A percentile compares a stretch with the other conserved stretches of the same genome.
phyloP scores from a whole-genome alignment of 2,113 vertebrate species.

The Phalacrocorax aristotelis region DNA sequence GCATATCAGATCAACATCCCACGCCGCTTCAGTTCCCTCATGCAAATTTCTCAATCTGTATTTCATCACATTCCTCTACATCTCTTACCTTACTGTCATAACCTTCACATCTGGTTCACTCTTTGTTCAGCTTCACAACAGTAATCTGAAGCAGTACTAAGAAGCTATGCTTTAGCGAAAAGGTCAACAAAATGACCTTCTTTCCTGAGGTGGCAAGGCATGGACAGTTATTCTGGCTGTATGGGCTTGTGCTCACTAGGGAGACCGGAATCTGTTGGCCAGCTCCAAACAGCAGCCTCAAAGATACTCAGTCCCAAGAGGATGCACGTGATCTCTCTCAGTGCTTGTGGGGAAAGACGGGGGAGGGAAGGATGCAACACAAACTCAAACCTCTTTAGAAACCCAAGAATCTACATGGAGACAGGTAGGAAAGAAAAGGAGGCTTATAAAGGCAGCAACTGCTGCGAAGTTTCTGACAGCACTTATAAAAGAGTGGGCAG shows the following conservation, averaged over 20 bases:
- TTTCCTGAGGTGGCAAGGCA: neutral
- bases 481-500: neutral
- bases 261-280: neutral
- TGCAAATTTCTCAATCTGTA: neutral
- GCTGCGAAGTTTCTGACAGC: neutral
- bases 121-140: neutral
- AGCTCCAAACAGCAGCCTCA: neutral
- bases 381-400: neutral
- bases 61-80: neutral
- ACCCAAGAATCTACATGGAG: neutral
- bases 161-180: neutral
- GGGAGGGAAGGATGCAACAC: neutral
- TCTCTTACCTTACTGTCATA: neutral
- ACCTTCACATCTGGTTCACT: neutral
- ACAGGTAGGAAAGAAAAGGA: neutral
- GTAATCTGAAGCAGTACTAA: neutral
- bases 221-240: neutral
- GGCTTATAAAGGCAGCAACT: neutral
- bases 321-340: neutral
- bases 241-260: neutral
- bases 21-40: accelerated
- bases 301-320: neutral
- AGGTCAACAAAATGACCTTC: neutral
- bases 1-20: neutral
- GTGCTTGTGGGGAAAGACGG: neutral